phyloP scores from a whole-genome alignment of 2,797 vertebrate species.

The Peromyscus melanophrys region DNA sequence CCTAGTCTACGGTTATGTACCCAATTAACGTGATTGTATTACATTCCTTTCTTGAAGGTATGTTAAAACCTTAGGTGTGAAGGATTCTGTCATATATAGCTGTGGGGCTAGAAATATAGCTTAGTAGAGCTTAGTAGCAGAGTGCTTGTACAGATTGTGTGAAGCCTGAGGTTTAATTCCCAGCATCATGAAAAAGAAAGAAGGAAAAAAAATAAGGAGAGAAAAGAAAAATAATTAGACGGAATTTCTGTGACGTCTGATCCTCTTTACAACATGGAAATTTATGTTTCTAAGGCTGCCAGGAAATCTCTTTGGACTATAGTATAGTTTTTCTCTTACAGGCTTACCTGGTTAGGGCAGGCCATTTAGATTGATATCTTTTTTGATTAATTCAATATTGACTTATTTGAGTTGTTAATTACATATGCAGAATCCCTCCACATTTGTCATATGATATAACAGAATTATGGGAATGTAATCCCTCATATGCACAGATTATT shows the following conservation, averaged over 20 bases:
- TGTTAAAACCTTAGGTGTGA: background rate
- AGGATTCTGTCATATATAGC: background rate
- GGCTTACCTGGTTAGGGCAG: background rate
- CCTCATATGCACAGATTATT: background rate
- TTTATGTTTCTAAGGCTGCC: background rate
- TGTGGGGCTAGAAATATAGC: background rate
- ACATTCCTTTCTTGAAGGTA: background rate
- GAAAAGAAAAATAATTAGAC: background rate
- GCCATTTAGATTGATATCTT: background rate
- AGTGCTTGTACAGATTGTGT: background rate
- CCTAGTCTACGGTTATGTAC: background rate
- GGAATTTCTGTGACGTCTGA: background rate
- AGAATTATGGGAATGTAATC: background rate
- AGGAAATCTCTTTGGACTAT: background rate
- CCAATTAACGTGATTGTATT: background rate
- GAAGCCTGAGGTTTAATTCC: background rate
- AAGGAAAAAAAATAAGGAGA: background rate
- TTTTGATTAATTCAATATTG: slow-evolving; percentile 1
- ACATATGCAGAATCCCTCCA: background rate
- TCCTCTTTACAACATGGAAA: background rate
- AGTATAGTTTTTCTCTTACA: slow-evolving; percentile 1
- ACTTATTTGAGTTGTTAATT: slow-evolving; percentile 3
- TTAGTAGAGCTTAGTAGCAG: background rate
- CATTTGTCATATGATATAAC: background rate
- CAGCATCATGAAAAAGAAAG: background rate